Evolutionary conservation across 64 coral and sea anemone species (phyloP).

Genomic region (Dendrophyllia cribrosa): DNA sequence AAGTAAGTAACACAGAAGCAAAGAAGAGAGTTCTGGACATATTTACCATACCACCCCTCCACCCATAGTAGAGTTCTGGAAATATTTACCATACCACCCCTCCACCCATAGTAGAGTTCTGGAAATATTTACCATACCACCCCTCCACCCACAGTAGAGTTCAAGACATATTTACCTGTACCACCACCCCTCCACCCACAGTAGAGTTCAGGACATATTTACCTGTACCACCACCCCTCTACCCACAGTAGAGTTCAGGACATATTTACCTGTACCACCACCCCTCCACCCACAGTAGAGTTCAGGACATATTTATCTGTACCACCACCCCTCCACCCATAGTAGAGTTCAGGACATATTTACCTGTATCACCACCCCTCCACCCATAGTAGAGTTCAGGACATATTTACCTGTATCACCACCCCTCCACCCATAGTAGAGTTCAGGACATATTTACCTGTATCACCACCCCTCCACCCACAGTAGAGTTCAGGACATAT

Average conservation of each 20-base stretch:
- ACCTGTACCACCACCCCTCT: conserved; percentile 82
- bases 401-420: neutral
- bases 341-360: too few relatives aligned
- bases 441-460: conserved; percentile 57
- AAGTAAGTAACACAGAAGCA: too few relatives aligned
- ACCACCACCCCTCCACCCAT: too few relatives aligned
- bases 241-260: conserved; percentile 76
- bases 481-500: conserved; percentile 1
- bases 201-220: conserved; percentile 55
- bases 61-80: too few relatives aligned
- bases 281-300: conserved; percentile 85
- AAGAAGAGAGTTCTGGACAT: too few relatives aligned
- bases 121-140: neutral
- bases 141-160: neutral
- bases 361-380: too few relatives aligned
- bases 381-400: too few relatives aligned
- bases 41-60: too few relatives aligned
- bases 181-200: conserved; percentile 87
- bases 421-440: neutral
- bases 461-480: conserved; percentile 86
- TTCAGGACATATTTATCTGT: neutral
- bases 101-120: too few relatives aligned
- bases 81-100: too few relatives aligned
- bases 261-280: conserved; percentile 62
- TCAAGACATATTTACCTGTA: conserved; percentile 64